Evolutionary conservation across 2,113 vertebrate genomes (phyloP).

Genomic region (Oophaga pumilio): DNA sequence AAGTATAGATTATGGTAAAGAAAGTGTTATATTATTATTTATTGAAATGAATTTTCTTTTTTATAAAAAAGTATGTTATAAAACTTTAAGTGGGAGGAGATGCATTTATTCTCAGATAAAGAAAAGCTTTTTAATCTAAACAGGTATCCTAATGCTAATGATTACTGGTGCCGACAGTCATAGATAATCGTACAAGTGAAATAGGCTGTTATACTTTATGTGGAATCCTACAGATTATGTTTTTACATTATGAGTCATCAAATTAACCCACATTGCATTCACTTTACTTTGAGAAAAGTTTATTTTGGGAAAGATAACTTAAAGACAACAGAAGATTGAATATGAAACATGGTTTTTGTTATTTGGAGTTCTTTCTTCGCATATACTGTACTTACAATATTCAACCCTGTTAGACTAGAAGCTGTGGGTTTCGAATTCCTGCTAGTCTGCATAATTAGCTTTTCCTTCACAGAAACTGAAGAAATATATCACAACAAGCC

Average conservation of each 20-base stretch:
- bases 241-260: neutral
- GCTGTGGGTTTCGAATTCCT: no score
- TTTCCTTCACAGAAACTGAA: no score
- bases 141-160: neutral
- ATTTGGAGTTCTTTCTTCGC: neutral
- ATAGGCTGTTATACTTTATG: neutral
- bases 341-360: neutral
- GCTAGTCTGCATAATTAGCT: no score
- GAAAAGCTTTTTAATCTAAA: neutral
- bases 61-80: neutral
- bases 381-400: neutral
- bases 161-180: neutral
- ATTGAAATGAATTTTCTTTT: neutral
- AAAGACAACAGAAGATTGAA: neutral
- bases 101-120: neutral
- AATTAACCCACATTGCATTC: neutral
- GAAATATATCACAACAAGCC: no score
- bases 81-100: neutral
- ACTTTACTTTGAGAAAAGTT: neutral
- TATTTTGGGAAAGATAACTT: neutral
- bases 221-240: neutral
- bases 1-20: neutral
- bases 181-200: neutral
- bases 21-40: neutral
- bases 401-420: no score